A percentile compares a stretch with the other conserved stretches of the same genome.
phyloP scores from a whole-genome alignment of 1,140 invertebrate species.

The Cataglyphis hispanica region DNA sequence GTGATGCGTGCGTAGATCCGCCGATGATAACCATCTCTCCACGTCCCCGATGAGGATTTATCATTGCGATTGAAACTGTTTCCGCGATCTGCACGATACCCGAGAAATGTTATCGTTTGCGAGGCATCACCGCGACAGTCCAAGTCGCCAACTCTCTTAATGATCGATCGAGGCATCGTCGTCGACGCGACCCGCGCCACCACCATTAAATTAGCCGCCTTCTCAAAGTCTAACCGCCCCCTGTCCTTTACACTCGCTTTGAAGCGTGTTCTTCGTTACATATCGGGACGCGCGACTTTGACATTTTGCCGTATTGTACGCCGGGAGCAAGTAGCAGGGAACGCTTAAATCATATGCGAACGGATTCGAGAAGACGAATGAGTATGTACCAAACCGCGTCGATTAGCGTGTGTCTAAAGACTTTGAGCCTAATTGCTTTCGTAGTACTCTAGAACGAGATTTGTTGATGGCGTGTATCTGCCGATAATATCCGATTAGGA shows the following conservation, averaged over 20 bases:
- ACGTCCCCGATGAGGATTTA: constrained; percentile 35
- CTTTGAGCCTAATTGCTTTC: neutral
- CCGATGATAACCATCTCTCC: neutral
- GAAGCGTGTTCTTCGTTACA: constrained; percentile 48
- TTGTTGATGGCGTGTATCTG: neutral
- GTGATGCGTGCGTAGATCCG: no score
- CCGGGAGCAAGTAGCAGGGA: neutral
- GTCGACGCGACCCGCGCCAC: constrained; percentile 47
- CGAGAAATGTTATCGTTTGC: constrained; percentile 37
- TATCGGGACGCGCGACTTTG: constrained; percentile 19
- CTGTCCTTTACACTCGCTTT: constrained; percentile 64
- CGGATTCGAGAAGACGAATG: neutral
- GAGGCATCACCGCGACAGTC: neutral
- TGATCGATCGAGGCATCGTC: constrained; percentile 68
- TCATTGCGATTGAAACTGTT: constrained; percentile 62
- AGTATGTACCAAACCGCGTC: neutral
- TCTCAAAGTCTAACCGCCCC: constrained; percentile 68
- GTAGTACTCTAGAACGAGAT: neutral
- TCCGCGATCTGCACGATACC: neutral
- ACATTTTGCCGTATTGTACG: constrained; percentile 40
- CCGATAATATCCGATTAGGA: constrained; percentile 17
- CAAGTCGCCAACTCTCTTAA: constrained; percentile 45
- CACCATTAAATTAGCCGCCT: constrained; percentile 72
- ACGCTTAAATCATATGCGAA: neutral
- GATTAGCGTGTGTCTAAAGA: neutral